Evolutionary conservation across 2,888 invertebrate genomes (phyloP), one percentile per base, ranked within the genome.

Genomic region (Mesoligia furuncula): DNA sequence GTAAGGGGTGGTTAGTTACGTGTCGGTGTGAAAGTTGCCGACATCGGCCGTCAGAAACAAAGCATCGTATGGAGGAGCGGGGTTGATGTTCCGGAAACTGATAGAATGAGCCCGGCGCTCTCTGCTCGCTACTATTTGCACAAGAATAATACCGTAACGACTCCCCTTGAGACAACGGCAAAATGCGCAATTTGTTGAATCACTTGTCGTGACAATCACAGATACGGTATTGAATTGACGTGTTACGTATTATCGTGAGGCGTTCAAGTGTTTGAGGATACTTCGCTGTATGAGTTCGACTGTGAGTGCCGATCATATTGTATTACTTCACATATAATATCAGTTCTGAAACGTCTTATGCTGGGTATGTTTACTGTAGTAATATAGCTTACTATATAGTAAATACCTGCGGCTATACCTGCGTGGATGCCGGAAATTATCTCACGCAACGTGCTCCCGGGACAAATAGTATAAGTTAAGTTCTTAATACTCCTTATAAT

Each of bases 51-150:
- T 90, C 90, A 90, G 88, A 91, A 92, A 93, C 91, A 92, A 92
- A 92, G 90, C 91, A 83, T 83, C 84, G 79, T 79, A 77, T 73
- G 70, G 76, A 77, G 79, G 88, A 90, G 86, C 88, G 87, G 81
- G 89, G 89, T 92, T 90, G 92, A 93, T 94, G 93, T 93, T 89
- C 89, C 90, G 93, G 93, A 93, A 94, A 93, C 92, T 91, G 92
- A 93, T 92, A 92, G 92, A 93, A 91, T 87, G 90, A 90, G 90
- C 90, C 86, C 69, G 70, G 67, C 73, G 85, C 75, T 73, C 74
- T 77, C 78, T 81, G 86, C 88, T 88, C 88, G 86, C 85, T 88
- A 90, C 89, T 90, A 90, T 93, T 92, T 92, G 90, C 91, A 90
- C 88, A 84, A 85, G 89, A 89, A 89, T 90, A 89, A 90, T 90